phyloP scores from a whole-genome alignment of 2,888 invertebrate species.

The Aporophyla nigra region DNA sequence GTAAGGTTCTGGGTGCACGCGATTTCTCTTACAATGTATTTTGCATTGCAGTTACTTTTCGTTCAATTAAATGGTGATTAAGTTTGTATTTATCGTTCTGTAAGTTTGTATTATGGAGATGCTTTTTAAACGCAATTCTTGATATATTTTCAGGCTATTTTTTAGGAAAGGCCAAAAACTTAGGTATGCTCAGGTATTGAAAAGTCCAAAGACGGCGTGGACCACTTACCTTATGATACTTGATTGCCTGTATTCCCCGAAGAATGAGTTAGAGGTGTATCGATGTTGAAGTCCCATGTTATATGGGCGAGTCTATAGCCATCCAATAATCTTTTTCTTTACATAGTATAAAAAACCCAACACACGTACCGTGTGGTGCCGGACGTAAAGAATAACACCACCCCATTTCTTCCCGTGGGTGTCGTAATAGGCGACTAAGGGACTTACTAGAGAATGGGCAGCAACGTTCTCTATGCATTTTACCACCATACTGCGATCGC shows the following conservation, averaged over 20 bases:
- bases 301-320: background rate
- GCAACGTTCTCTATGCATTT: no score
- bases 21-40: conserved; percentile 62
- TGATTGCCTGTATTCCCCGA: no score
- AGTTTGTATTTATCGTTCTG: conserved; percentile 26
- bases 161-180: background rate
- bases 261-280: no score
- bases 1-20: conserved; percentile 54
- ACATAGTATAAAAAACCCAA: no score
- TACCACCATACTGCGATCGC: no score
- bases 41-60: conserved; percentile 56
- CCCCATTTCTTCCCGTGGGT: no score
- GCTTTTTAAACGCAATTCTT: background rate
- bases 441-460: no score
- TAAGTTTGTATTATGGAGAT: background rate
- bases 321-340: no score
- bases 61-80: conserved; percentile 55
- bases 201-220: no score
- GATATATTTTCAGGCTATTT: background rate
- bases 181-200: background rate
- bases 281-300: background rate
- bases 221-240: background rate
- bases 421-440: no score
- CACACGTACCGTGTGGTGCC: no score
- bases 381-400: no score